These are phyloP conservation scores for Oxyruncus cristatus DNA, from an alignment of 2,113 vertebrate species.

Conservation along the genomic window DNA sequence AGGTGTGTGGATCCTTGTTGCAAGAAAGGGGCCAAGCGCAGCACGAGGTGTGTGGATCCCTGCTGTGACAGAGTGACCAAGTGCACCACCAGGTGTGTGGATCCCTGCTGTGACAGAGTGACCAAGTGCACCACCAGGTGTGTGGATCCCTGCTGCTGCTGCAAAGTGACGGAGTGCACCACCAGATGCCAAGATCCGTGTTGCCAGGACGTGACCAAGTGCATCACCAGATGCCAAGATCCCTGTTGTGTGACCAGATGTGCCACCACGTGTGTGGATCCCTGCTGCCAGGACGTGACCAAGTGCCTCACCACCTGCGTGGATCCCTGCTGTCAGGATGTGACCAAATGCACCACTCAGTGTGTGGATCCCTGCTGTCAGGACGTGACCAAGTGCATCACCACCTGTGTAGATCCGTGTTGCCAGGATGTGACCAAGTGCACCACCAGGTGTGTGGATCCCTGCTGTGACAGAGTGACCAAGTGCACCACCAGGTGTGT, in stretches of 20 bases:
- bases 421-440: too few species aligned
- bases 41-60: too few species aligned
- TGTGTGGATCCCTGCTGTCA: too few species aligned
- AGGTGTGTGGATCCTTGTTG: not conserved
- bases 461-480: too few species aligned
- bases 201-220: not conserved
- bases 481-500: too few species aligned
- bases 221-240: not conserved
- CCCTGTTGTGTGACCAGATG: not conserved
- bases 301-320: not conserved
- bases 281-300: fast-evolving
- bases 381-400: too few species aligned
- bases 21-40: not conserved
- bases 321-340: not conserved
- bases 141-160: too few species aligned
- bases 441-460: not conserved
- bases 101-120: not conserved
- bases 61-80: too few species aligned
- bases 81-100: not conserved
- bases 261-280: fast-evolving
- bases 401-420: not conserved
- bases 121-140: too few species aligned
- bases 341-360: too few species aligned
- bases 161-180: too few species aligned
- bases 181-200: too few species aligned